phyloP scores from a whole-genome alignment of 2,797 vertebrate species.

The Arrhamphus sclerolepis region DNA sequence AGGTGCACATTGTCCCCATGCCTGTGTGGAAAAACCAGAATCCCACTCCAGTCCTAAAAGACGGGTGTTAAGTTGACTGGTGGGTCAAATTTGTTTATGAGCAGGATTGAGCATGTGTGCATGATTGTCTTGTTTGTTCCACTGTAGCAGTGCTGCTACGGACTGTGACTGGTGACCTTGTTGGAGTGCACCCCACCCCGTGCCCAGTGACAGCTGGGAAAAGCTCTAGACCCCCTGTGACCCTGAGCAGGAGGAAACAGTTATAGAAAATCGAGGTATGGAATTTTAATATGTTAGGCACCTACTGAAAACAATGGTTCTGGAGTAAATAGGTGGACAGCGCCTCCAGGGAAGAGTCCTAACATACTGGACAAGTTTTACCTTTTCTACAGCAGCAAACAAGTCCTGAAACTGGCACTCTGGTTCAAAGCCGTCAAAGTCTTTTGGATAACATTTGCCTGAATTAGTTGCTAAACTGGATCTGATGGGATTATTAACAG shows the following conservation, averaged over 20 bases:
- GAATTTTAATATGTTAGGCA: conserved; percentile 29
- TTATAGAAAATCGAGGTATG: too few relatives aligned
- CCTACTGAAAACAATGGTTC: conserved; percentile 60
- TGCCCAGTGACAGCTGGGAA: not conserved
- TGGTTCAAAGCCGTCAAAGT: conserved; percentile 57
- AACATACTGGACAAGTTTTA: conserved; percentile 43
- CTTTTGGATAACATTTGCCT: conserved; percentile 77
- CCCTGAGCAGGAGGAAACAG: not conserved
- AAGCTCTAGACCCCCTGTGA: not conserved
- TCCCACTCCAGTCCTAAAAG: too few relatives aligned
- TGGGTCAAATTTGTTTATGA: not conserved
- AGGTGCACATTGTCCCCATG: too few relatives aligned
- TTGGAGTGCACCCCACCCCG: too few relatives aligned
- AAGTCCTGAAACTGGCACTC: conserved; percentile 55
- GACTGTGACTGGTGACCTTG: too few relatives aligned
- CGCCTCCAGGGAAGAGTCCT: conserved; percentile 45
- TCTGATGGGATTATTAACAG: conserved; percentile 76
- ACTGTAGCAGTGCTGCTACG: too few relatives aligned
- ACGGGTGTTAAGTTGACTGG: too few relatives aligned
- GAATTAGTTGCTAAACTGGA: conserved; percentile 78
- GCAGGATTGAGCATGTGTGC: not conserved
- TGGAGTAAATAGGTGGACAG: conserved; percentile 52
- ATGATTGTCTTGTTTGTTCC: not conserved
- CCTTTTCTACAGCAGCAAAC: conserved; percentile 32
- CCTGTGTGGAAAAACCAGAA: too few relatives aligned